phyloP scores from a whole-genome alignment of 2,113 vertebrate species.

The Uropsilus gracilis region DNA sequence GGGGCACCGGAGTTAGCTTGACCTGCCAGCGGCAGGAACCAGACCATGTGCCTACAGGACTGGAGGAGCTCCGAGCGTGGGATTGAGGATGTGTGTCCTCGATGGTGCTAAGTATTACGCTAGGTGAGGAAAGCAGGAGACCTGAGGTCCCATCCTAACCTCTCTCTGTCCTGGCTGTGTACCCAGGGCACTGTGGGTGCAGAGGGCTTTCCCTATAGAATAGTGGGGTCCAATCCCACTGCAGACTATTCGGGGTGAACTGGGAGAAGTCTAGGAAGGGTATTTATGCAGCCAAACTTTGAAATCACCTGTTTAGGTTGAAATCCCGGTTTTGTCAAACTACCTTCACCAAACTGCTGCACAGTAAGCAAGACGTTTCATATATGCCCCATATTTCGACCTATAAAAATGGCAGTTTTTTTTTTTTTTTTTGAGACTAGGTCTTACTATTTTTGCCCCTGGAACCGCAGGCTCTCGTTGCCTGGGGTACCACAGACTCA shows the following conservation, averaged over 20 bases:
- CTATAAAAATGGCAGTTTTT: neutral
- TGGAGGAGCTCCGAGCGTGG: neutral
- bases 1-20: neutral
- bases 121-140: neutral
- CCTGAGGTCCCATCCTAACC: neutral
- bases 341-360: neutral
- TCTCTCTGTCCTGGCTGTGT: neutral
- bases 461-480: too few relatives aligned
- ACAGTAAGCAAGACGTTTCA: neutral
- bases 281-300: neutral
- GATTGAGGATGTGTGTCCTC: fast-evolving
- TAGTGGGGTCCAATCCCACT: neutral
- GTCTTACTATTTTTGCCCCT: too few relatives aligned
- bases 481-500: too few relatives aligned
- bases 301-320: neutral
- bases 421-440: too few relatives aligned
- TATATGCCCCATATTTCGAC: neutral
- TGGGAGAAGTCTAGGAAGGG: neutral
- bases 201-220: neutral
- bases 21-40: neutral
- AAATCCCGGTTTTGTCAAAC: slow-evolving; percentile 16
- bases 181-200: neutral
- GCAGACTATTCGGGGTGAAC: neutral
- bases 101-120: neutral
- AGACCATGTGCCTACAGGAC: neutral